Evolutionary conservation across 1,140 invertebrate species (phyloP).

Genomic region (Diuraphis noxia): DNA sequence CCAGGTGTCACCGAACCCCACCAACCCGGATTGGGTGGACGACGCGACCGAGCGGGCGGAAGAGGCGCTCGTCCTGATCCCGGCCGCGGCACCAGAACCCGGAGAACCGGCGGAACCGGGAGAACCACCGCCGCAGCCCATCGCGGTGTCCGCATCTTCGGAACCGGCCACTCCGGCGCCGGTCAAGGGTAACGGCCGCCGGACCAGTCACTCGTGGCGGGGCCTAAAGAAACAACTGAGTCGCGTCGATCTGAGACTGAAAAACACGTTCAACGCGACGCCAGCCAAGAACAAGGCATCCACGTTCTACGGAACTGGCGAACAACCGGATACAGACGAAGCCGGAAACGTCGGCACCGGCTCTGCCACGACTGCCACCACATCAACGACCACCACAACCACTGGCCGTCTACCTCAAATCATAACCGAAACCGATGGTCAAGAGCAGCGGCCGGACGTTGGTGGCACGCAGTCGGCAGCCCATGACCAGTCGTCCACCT

Average conservation of each 20-base stretch:
- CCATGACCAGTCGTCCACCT: not conserved
- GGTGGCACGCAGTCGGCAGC: not conserved
- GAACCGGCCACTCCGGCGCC: constrained; percentile 20
- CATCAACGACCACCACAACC: not conserved
- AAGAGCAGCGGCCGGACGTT: constrained; percentile 9
- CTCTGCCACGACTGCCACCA: too few species aligned
- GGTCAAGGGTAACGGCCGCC: constrained; percentile 47
- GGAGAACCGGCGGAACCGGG: not conserved
- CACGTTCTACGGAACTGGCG: constrained; percentile 49
- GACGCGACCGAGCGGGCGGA: constrained; percentile 57
- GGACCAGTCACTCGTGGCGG: constrained; percentile 60
- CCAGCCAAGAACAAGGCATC: constrained; percentile 45
- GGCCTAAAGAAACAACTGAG: constrained; percentile 78
- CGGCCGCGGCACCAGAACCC: not conserved
- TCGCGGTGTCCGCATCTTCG: not conserved
- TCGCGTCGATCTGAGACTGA: constrained; percentile 78
- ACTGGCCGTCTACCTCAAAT: constrained; percentile 37
- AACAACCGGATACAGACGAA: not conserved
- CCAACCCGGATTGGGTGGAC: constrained; percentile 55
- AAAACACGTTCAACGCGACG: constrained; percentile 65
- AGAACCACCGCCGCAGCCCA: not conserved
- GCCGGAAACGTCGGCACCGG: not conserved
- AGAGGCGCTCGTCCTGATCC: constrained; percentile 56
- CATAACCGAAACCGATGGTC: constrained; percentile 26
- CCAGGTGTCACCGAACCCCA: constrained; percentile 57